Evolutionary conservation across 2,888 invertebrate genomes (phyloP).

Genomic region (Alcis repandata): DNA sequence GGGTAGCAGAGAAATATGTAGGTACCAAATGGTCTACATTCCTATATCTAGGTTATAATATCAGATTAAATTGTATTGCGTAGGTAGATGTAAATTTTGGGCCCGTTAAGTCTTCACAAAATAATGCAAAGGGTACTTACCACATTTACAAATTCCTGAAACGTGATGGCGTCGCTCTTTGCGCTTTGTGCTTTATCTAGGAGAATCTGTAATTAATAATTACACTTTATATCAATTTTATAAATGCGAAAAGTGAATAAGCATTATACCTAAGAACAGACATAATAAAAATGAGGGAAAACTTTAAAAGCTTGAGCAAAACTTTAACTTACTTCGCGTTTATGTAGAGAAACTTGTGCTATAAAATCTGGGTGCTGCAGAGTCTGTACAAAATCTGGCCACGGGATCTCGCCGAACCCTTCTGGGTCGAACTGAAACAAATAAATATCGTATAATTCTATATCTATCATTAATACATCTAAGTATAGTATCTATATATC

Average conservation of each 20-base stretch:
- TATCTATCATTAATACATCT: too few species aligned
- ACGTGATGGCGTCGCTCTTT: slow-evolving; percentile 92
- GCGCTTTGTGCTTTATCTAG: slow-evolving; percentile 91
- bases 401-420: slow-evolving; percentile 96
- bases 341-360: slow-evolving; percentile 91
- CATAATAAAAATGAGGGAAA: background rate
- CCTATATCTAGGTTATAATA: background rate
- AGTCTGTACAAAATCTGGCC: slow-evolving; percentile 93
- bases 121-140: slow-evolving; percentile 86
- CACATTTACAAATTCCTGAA: slow-evolving; percentile 97
- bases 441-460: background rate
- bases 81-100: background rate
- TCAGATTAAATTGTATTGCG: too few species aligned
- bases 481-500: too few species aligned
- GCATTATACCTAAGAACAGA: background rate
- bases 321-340: slow-evolving; percentile 87
- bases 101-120: background rate
- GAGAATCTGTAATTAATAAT: slow-evolving; percentile 80
- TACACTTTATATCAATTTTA: background rate
- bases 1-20: background rate
- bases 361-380: slow-evolving; percentile 92
- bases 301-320: background rate
- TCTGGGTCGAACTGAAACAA: slow-evolving; percentile 94
- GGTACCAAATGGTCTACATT: background rate
- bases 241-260: too few species aligned